Percentiles rank a stretch among this genome's conserved stretches.
These are phyloP conservation scores for Drosophila bocqueti DNA, from an alignment of 1,140 invertebrate species.

Conservation along the genomic window DNA sequence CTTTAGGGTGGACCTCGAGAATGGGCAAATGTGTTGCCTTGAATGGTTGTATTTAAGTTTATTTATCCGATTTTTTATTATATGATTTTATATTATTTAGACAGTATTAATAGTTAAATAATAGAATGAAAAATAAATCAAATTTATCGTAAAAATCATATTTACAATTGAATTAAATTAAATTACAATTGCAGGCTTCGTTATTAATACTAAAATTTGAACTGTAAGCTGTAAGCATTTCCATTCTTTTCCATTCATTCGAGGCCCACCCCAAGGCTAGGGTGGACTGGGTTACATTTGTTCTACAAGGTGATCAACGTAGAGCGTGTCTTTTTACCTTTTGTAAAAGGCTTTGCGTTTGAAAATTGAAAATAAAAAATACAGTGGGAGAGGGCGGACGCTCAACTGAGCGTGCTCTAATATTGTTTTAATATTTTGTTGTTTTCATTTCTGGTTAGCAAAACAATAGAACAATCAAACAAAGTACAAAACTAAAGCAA, in stretches of 20 bases:
- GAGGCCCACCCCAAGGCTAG: slow-evolving; percentile 10
- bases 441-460: slow-evolving; percentile 11
- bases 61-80: background rate
- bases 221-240: background rate
- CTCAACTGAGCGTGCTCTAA: background rate
- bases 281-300: background rate
- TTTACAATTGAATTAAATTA: background rate
- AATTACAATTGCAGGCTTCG: too few species aligned
- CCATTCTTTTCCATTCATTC: background rate
- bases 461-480: slow-evolving; percentile 1
- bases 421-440: background rate
- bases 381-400: slow-evolving; percentile 3
- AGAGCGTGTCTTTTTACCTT: slow-evolving; percentile 24
- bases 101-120: background rate
- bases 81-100: background rate
- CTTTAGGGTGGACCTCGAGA: slow-evolving; percentile 12
- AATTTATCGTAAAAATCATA: background rate
- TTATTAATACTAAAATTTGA: background rate
- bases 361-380: background rate
- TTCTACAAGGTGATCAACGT: slow-evolving; percentile 32
- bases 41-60: background rate
- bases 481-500: slow-evolving; percentile 16
- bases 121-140: background rate
- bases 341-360: slow-evolving; percentile 39
- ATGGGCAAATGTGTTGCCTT: background rate